Evolutionary conservation across 2,888 invertebrate species (phyloP), one percentile per base, ranked within the genome.

Genomic region (Pterostichus madidus): DNA sequence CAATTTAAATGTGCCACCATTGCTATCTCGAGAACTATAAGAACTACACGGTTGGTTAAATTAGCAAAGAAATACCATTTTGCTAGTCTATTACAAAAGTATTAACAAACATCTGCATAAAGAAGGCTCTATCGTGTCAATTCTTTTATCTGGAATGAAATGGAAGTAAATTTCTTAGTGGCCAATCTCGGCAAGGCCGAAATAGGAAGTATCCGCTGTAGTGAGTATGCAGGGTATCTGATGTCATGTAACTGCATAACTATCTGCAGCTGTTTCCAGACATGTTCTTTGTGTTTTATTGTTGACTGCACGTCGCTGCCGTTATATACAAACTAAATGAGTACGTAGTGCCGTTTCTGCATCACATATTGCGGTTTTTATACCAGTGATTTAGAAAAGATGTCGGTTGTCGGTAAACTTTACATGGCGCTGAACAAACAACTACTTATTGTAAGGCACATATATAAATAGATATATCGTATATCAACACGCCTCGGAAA

Each of bases 231-330:
- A 31, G 75, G 52, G 71, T 73, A 80, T 81, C 81, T 75, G 59
- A 81, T 81, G 75, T 75, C 59, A 81, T 81, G 75, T 81, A 77
- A 77, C 77, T 56, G 56, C 77, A 59, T 75, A 80, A 80, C 80
- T 80, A 80, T 80, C 80, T 75, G 73, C 81, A 81, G 73, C 75
- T 81, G 81, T 81, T 81, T 59, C 31, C 59, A 53, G 53, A 39
- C 59, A 31, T 61, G 53, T 49, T 56, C 53, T 81, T 56, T 81
- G 80, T 80, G 49, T 80, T 80, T 79, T 79, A 79, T 64, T 79
- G 46, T 64, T 49, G 49, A 64, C 31, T 79, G 59, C 32, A 61
- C 49, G 64, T 76, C 44, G 78, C 44, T 59, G 49, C 79, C 49
- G 79, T 79, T 79, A 79, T 59, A 78, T 44, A 77, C 56, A 77